phyloP scores from a whole-genome alignment of 1,140 invertebrate species.

The Tetragonula clypearis region DNA sequence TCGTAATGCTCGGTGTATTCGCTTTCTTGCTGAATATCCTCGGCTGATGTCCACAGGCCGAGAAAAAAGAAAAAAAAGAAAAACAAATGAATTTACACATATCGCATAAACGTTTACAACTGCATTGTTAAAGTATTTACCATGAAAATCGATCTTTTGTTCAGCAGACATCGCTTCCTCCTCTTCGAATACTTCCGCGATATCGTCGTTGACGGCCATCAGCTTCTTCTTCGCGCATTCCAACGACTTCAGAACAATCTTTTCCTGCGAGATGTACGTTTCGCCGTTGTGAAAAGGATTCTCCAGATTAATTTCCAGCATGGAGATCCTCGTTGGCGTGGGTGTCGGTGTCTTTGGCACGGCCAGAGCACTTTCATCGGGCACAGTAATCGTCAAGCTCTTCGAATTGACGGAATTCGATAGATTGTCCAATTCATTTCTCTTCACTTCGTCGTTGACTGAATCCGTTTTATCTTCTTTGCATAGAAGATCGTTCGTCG shows the following conservation, averaged over 20 bases:
- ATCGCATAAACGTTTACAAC: background rate
- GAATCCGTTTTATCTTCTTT: background rate
- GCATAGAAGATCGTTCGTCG: background rate
- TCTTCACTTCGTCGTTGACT: background rate
- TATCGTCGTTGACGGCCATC: slow-evolving; percentile 25
- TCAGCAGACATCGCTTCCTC: background rate
- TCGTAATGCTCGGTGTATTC: slow-evolving; percentile 85
- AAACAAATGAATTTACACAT: background rate
- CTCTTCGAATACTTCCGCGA: background rate
- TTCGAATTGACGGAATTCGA: background rate
- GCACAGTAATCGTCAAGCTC: no score
- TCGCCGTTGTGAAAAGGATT: slow-evolving; percentile 9
- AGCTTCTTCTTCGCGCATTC: slow-evolving; percentile 36
- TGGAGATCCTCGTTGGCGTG: slow-evolving; percentile 58
- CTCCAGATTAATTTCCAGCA: background rate
- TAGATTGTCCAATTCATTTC: background rate
- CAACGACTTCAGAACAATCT: slow-evolving; percentile 28
- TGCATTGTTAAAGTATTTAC: slow-evolving; percentile 8
- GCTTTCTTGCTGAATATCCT: slow-evolving; percentile 83
- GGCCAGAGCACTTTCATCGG: slow-evolving; percentile 1
- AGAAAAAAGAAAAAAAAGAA: no score
- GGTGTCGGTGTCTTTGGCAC: slow-evolving; percentile 65
- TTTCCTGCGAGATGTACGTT: slow-evolving; percentile 13
- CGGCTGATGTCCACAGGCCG: slow-evolving; percentile 40
- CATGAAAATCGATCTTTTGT: slow-evolving; percentile 31